phyloP scores from a whole-genome alignment of 2,113 vertebrate species.

The Calcarius ornatus region DNA sequence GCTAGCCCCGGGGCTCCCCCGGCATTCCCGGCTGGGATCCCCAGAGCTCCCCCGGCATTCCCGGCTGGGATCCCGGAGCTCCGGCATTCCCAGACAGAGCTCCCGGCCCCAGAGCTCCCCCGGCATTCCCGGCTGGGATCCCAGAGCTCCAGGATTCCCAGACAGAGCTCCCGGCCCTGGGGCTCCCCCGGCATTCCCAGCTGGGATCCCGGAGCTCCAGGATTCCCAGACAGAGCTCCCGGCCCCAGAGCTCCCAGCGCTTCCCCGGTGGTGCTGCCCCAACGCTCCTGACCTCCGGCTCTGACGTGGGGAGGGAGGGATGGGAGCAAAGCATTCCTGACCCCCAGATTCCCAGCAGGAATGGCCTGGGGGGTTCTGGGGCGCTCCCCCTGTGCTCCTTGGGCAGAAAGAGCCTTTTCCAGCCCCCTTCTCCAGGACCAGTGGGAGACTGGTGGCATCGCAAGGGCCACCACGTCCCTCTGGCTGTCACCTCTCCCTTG shows the following conservation, averaged over 20 bases:
- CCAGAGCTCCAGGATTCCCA: accelerated
- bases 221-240: neutral
- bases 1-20: no score
- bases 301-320: accelerated
- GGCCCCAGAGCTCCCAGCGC: accelerated
- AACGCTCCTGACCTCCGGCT: accelerated
- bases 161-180: no score
- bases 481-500: neutral
- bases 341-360: accelerated
- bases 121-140: no score
- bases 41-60: no score
- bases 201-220: no score
- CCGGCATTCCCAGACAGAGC: no score
- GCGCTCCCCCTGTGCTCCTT: neutral
- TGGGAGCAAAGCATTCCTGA: accelerated
- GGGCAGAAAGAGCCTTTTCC: neutral
- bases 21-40: no score
- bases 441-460: accelerated
- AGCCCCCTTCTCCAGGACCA: neutral
- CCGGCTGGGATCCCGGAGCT: no score
- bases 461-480: neutral
- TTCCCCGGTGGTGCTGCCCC: accelerated
- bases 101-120: no score
- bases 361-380: neutral
- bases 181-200: no score